These are phyloP conservation scores for Proterorhinus semilunaris DNA, from an alignment of 2,113 vertebrate species.

Conservation along the genomic window DNA sequence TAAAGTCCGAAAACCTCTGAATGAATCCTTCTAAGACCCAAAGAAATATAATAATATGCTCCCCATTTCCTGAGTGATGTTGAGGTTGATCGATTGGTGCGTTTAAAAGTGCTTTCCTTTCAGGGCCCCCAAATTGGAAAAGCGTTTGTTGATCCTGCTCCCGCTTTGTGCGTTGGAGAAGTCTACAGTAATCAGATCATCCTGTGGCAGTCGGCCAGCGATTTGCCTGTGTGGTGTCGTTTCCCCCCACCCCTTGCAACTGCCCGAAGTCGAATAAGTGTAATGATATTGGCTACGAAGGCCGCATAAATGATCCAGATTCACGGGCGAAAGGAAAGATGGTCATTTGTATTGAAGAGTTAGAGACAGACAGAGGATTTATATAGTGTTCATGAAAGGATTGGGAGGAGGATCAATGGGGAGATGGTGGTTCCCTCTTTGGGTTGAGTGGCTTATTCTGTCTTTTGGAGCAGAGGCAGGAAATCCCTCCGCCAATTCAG, in stretches of 20 bases:
- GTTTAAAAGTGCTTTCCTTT: constrained; percentile 48
- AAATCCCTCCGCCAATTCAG: constrained; percentile 38
- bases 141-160: constrained; percentile 37
- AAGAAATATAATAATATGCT: constrained; percentile 37
- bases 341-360: constrained; percentile 48
- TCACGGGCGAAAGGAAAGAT: constrained; percentile 21
- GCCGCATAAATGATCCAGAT: constrained; percentile 17
- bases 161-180: constrained; percentile 26
- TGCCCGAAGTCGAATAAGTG: neutral
- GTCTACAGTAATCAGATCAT: constrained; percentile 51
- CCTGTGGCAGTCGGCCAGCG: constrained; percentile 36
- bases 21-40: constrained; percentile 25
- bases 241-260: constrained; percentile 40
- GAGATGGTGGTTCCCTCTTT: constrained; percentile 5
- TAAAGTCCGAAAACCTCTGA: constrained; percentile 23
- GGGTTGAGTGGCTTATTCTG: constrained; percentile 25
- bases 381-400: constrained; percentile 30
- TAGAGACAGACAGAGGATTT: constrained; percentile 13
- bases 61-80: constrained; percentile 47
- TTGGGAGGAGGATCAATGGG: neutral
- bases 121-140: constrained; percentile 26
- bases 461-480: constrained; percentile 28
- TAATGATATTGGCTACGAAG: constrained; percentile 39
- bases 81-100: constrained; percentile 41
- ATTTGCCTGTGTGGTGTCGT: constrained; percentile 30